These are phyloP conservation scores for Dryas iulia DNA, from an alignment of 1,140 invertebrate species.

Conservation along the genomic window DNA sequence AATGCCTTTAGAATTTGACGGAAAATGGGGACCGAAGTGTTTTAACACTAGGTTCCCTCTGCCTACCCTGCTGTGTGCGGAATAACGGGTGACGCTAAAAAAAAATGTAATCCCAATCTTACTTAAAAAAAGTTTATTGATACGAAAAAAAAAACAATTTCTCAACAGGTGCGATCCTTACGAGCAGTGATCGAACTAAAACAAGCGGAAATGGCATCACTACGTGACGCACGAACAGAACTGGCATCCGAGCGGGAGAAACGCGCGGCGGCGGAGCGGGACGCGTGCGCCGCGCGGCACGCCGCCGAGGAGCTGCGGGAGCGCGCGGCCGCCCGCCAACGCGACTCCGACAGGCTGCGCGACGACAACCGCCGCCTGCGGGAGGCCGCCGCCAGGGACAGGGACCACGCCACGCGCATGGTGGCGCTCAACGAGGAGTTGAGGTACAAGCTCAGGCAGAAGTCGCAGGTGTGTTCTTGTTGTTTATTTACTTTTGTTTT, in stretches of 20 bases:
- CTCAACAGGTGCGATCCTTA: constrained; percentile 84
- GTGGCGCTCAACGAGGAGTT: constrained; percentile 92
- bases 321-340: constrained; percentile 73
- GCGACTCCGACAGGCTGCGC: constrained; percentile 62
- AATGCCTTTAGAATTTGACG: too few relatives aligned
- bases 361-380: constrained; percentile 85
- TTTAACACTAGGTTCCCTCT: too few relatives aligned
- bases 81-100: too few relatives aligned
- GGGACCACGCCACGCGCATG: constrained; percentile 88
- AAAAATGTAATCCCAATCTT: too few relatives aligned
- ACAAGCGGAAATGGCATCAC: constrained; percentile 85
- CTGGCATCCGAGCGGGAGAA: constrained; percentile 81
- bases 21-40: too few relatives aligned
- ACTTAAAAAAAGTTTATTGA: too few relatives aligned
- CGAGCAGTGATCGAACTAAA: constrained; percentile 88
- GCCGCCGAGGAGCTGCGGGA: constrained; percentile 82
- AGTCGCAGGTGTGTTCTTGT: constrained; percentile 81
- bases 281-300: constrained; percentile 74
- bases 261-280: constrained; percentile 79
- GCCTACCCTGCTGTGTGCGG: too few relatives aligned
- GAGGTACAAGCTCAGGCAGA: constrained; percentile 90
- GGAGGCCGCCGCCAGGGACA: constrained; percentile 86
- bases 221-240: constrained; percentile 84
- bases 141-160: not conserved
- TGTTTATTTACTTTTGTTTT: too few relatives aligned